Evolutionary conservation across 2,888 invertebrate species (phyloP).

Genomic region (Drosophila fungiperda): DNA sequence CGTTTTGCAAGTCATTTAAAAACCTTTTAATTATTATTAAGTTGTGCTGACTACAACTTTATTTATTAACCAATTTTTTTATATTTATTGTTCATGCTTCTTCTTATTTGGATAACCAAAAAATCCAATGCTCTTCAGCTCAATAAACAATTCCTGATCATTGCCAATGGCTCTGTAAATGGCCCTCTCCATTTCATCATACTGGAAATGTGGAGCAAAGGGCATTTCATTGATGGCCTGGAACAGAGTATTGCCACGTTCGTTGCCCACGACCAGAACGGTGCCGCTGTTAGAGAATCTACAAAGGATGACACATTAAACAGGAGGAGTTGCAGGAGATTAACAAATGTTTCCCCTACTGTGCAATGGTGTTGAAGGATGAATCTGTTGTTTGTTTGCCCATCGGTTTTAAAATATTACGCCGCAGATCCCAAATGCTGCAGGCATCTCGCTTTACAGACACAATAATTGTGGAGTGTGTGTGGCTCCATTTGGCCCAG

Average conservation of each 20-base stretch:
- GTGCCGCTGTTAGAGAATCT: constrained; percentile 89
- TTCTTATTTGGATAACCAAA: constrained; percentile 78
- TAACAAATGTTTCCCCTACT: too few species aligned
- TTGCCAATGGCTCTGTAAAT: constrained; percentile 88
- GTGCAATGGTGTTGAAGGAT: constrained; percentile 71
- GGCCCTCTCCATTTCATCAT: constrained; percentile 88
- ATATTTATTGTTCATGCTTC: background rate
- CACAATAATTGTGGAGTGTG: constrained; percentile 90
- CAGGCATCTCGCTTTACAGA: constrained; percentile 88
- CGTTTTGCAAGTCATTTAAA: background rate
- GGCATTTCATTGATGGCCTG: constrained; percentile 91
- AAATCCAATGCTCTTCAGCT: constrained; percentile 87
- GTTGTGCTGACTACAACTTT: background rate
- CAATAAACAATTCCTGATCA: constrained; percentile 87
- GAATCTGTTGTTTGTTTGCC: constrained; percentile 69
- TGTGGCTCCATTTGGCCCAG: constrained; percentile 90
- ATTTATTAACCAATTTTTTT: background rate
- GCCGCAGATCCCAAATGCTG: constrained; percentile 92
- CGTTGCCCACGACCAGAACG: constrained; percentile 89
- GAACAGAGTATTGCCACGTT: constrained; percentile 88
- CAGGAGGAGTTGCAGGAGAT: too few species aligned
- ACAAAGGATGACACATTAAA: background rate
- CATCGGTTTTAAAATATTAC: constrained; percentile 89
- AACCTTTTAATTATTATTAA: background rate
- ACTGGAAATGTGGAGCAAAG: constrained; percentile 89